Conservation (phyloP, 2,888 invertebrate species). For the Eustalomyia histrio region DNA sequence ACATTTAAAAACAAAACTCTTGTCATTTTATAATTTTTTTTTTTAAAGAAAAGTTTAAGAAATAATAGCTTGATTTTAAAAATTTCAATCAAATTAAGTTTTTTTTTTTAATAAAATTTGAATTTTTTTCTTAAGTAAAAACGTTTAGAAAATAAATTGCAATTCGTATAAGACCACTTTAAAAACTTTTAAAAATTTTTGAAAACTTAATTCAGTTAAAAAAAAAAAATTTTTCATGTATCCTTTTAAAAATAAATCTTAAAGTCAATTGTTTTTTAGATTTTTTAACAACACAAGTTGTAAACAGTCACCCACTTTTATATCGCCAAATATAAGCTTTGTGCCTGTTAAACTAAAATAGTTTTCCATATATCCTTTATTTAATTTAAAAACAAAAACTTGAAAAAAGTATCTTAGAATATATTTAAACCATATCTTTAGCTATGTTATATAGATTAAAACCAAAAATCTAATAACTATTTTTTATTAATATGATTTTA, state of each 20-base stretch:
- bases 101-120: too few relatives aligned
- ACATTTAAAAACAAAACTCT: neutral
- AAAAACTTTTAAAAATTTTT: neutral
- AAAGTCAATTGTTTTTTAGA: neutral
- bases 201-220: neutral
- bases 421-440: too few relatives aligned
- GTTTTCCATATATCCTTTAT: constrained; percentile 5
- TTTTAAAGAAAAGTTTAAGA: constrained; percentile 4
- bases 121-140: too few relatives aligned
- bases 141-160: too few relatives aligned
- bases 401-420: too few relatives aligned
- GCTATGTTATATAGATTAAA: too few relatives aligned
- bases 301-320: neutral
- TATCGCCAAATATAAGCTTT: neutral
- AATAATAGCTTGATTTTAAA: neutral
- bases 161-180: too few relatives aligned
- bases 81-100: neutral
- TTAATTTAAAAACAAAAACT: neutral
- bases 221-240: neutral
- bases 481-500: too few relatives aligned
- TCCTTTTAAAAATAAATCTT: neutral
- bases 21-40: neutral
- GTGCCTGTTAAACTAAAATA: neutral
- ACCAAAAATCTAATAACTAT: too few relatives aligned
- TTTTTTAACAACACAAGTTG: neutral